Evolutionary conservation across 2,888 invertebrate species (phyloP), one percentile per base, ranked within the genome.

Genomic region (Galerucella calmariensis): DNA sequence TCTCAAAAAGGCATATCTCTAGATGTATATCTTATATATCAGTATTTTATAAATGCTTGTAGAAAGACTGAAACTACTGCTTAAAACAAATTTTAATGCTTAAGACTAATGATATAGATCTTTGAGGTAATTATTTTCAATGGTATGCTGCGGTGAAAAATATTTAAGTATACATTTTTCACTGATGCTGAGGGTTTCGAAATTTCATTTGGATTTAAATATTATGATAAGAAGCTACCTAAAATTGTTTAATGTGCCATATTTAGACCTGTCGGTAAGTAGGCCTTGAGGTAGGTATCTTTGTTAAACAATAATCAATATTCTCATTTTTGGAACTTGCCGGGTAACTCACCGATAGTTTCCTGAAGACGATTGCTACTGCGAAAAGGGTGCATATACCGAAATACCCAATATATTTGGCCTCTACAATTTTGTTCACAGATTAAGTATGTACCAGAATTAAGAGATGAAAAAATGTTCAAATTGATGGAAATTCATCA

Each of bases 161-260:
- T 20, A 20, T 20, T 0, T 69, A 77, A 77, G 76, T 56, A 78
- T 80, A 80, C 79, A 77, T 78, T 83, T 79, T 81, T 80, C 79
- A 83, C 75, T 76, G 16, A 73, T 79, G 80, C 80, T 77, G 82
- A 81, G 80, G 80, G 79, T 80, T 81, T 79, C 80, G 80, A 80
- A 81, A 69, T 74, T 67, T 65, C 73, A 56, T 68, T 72, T 74
- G 59, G 20, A 62, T 44, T 46, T 48, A 51, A 69, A 69, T 59
- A 35, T 61, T 67, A 24, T 53, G 14, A 51, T 66, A 24, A 66
- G 20, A 27, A 53, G 44, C 35, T 27, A 27, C 53, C 56, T 67
- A 67, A 67, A 41, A 10, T 67, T 58, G 58, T 58, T 67, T 44
- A 67, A 67, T 67, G 53, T 48, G 44, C 63, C 63, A 65, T 48